Base-by-base conservation (phyloP, 2,113 vertebrate genomes). In the Sminthopsis crassicaudata region DNA sequence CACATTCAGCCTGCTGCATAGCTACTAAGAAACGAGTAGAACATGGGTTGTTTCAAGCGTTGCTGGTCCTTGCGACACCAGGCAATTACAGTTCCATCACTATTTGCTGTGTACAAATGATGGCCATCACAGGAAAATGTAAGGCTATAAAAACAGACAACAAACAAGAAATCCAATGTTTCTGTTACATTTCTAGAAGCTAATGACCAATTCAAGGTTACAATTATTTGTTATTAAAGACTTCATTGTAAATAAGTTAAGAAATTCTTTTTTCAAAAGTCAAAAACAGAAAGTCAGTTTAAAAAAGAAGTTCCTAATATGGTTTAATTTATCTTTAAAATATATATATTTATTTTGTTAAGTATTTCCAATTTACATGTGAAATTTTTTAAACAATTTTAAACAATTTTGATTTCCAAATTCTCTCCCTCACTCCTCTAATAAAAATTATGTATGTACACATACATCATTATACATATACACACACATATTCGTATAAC, bases 21-120 rank as follows among this genome's bases (percentile, higher is more conserved):
- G 98, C 99, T 99, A 98, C 99, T 99, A 57, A 99, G 99, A 98
- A 99, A 99, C 67, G 99, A 99, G 96, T 99, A 99, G 98, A 99
- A 99, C 99, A 99, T 99, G 94, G 99, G 99, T 91, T 99, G 98
- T 98, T 99, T 99, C 98, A 99, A 96, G 92, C 99, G 99, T 98
- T 99, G 99, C 98, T 99, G 99, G 99, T 99, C 99, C 93, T 99
- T 99, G 84, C 99, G 99, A 96, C 99, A 99, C 99, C 99, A 99
- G 46, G 99, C 99, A 51, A 99, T 99, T 94, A 99, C 99, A 0
- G 99, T 99, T 52, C 99, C 99, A 19, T 99, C 99, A 22, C 99
- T 99, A 97, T 99, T 99, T 0, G 99, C 99, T 0, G 99, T 99
- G 98, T 99, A 99, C 94, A 99, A 98, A 97, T 99, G 99, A 98